Conservation (phyloP, 1,140 invertebrate genomes). For the Cylas formicarius region DNA sequence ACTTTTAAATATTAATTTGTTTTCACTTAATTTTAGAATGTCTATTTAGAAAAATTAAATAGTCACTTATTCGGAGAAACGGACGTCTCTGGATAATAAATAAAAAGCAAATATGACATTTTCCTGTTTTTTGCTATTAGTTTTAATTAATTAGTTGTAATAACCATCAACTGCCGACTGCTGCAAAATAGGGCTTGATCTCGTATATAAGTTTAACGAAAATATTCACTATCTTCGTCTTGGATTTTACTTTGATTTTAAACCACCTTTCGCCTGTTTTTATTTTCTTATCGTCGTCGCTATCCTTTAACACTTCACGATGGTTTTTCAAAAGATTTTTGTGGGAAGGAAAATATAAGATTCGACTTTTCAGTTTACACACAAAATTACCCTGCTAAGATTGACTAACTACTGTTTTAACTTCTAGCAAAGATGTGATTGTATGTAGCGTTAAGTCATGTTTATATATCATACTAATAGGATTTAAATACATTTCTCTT, state of each 20-base stretch:
- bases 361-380: no score
- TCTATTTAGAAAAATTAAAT: no score
- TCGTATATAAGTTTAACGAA: constrained; percentile 25
- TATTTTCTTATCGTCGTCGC: constrained; percentile 4
- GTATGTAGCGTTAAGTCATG: constrained; percentile 37
- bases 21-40: no score
- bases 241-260: constrained; percentile 14
- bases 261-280: not conserved
- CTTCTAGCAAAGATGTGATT: constrained; percentile 38
- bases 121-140: no score
- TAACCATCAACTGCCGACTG: constrained; percentile 29
- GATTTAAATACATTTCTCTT: constrained; percentile 36
- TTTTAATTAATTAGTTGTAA: constrained; percentile 23
- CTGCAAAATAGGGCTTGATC: constrained; percentile 34
- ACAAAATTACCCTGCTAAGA: constrained; percentile 30
- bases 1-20: no score
- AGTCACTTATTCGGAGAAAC: no score
- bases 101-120: no score
- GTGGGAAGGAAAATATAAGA: no score
- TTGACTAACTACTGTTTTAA: constrained; percentile 30
- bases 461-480: constrained; percentile 38
- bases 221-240: constrained; percentile 17
- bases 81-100: no score
- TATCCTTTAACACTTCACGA: no score
- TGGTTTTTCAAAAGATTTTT: no score